Evolutionary conservation across 2,888 invertebrate genomes (phyloP).

Genomic region (Limnephilus rhombicus): DNA sequence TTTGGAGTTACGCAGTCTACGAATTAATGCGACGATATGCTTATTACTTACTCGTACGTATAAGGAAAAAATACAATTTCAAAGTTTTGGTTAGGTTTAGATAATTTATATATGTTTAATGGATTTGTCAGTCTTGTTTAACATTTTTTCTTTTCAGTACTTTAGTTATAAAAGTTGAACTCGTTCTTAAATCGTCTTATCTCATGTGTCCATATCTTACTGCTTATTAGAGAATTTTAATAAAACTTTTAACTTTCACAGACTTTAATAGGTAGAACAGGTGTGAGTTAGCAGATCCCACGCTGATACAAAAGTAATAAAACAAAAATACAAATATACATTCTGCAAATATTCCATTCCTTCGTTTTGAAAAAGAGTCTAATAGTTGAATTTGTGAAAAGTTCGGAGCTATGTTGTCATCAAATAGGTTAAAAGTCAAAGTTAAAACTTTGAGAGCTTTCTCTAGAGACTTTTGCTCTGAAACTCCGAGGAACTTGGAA

Average conservation of each 20-base stretch:
- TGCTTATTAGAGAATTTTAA: background rate
- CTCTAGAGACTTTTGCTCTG: background rate
- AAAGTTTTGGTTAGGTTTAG: no score
- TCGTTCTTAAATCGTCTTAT: background rate
- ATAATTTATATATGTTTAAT: no score
- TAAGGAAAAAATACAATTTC: no score
- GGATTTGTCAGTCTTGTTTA: no score
- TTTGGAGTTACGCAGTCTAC: no score
- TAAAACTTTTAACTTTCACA: background rate
- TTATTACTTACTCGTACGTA: no score
- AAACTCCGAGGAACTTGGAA: background rate
- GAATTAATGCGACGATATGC: no score
- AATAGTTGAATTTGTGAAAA: background rate
- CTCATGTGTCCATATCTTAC: background rate
- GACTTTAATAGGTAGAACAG: background rate
- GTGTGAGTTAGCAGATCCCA: background rate
- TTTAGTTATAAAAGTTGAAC: background rate
- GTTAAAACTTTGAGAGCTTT: background rate
- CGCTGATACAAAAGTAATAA: background rate
- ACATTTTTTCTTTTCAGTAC: background rate
- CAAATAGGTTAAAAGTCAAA: background rate
- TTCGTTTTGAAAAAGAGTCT: background rate
- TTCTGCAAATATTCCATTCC: background rate
- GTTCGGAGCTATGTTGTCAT: background rate
- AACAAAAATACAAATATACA: background rate